Base-by-base conservation (phyloP, 2,888 invertebrate genomes). In the Teleiodes luculella region DNA sequence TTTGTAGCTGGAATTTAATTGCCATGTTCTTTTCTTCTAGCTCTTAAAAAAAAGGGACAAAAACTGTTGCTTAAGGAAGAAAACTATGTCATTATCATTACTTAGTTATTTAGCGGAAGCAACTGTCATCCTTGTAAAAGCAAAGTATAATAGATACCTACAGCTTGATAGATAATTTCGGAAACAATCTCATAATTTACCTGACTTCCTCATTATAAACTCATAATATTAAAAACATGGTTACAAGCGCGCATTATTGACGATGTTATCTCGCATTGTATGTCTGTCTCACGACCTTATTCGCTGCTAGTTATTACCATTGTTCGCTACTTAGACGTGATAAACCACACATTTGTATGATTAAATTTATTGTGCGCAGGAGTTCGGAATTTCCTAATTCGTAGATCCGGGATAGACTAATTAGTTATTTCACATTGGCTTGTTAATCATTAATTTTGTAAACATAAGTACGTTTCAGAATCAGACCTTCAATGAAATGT, bases 251-350 rank as follows among this genome's bases (percentile, higher is more conserved):
- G 24, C 6, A 80, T 79, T 81, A 79, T 82, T 75, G 78, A 66
- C 73, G 86, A 87, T 87, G 65, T 68, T 74, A 87, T 86, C 87
- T 63, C 24, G 57, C 53, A 69, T 70, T 69, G 69, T 67, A 60
- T 54, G 54, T 62, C 57, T 57, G 74, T 87, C 87, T 77, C 87
- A 87, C 85, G 87, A 81, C 88, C 87, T 86, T 64, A 71, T 74
- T 69, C 74, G 70, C 33, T 52, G 37, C 52, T 47, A 41, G 33
- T 24, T n/a, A 68, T 70, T 72, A 73, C 74, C 72, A 75, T 74
- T 75, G 73, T 73, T 55, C 58, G 60, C 57, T 65, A 62, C 59
- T 62, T 60, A 3, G 57, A 64, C 59, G 58, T 60, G 68, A 69
- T 72, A 70, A 72, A 60, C 62, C 61, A 63, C 61, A 61, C 62